Evolutionary conservation across 2,797 vertebrate genomes (phyloP), one percentile per base, ranked within the genome.

Genomic region (Eulemur coronatus): DNA sequence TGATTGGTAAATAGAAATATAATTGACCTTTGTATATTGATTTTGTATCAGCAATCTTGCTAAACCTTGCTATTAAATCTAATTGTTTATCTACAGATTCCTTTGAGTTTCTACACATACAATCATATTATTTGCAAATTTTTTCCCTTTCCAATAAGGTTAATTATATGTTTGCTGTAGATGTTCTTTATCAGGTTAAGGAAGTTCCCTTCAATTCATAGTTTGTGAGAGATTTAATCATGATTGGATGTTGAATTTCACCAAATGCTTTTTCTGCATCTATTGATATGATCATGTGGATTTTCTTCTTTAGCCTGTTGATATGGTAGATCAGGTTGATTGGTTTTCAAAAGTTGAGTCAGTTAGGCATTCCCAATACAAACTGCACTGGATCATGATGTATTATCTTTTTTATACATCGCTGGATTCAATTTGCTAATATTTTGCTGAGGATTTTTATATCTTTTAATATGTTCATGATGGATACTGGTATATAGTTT

Each of bases 281-380:
- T 79, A 84, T 50, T 84, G 26, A 84, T 93, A 65, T 12, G n/a
- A 91, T 70, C n/a, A 82, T 28, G 75, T 75, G 69, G 43, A 84
- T 93, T 92, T 61, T 89, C 26, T 96, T 85, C 88, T 73, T 93
- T 79, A 93, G 76, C 52, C 41, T 69, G 26, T 92, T 87, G 67
- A 92, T 78, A 52, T 5, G 33, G 26, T 72, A 13, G 48, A 55
- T 43, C 17, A 26, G 46, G 33, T 15, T 65, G 82, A 75, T 0
- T 76, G 69, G 55, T 82, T 96, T 96, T 90, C 63, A 72, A 86
- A 94, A 73, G 93, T 82, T 76, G 33, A 94, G 82, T 35, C 52
- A 81, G 22, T 38, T 9, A 65, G 43, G 33, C 46, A 92, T 63
- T 94, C 33, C 48, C 65, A 89, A 33, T 72, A 82, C n/a, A 96